Percentiles rank a stretch among this genome's conserved stretches.
Conservation (phyloP, 2,113 vertebrate species). For the Bagarius yarrelli region DNA sequence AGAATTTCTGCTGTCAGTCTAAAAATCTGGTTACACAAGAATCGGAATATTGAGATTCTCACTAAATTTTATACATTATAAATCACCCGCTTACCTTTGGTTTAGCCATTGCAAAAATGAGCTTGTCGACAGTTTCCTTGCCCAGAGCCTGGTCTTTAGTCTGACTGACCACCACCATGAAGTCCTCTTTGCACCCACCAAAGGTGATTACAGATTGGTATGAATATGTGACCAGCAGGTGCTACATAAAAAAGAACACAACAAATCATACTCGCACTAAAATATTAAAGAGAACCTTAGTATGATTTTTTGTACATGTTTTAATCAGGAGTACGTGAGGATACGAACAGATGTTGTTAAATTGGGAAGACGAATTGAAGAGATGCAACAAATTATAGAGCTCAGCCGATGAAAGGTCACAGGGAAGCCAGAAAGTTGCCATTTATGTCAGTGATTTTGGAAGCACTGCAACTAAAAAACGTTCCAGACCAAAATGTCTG, state of each 20-base stretch:
- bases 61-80: background rate
- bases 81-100: constrained; percentile 72
- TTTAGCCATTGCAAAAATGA: constrained; percentile 80
- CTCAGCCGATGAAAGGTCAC: constrained; percentile 34
- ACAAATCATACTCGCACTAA: background rate
- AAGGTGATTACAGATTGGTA: constrained; percentile 84
- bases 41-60: too few relatives aligned
- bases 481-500: constrained; percentile 52
- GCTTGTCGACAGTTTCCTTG: constrained; percentile 79
- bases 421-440: constrained; percentile 41
- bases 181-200: constrained; percentile 83
- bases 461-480: constrained; percentile 52
- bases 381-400: constrained; percentile 63
- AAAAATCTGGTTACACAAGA: too few relatives aligned
- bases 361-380: constrained; percentile 47
- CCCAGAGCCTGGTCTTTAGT: constrained; percentile 73
- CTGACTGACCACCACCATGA: constrained; percentile 84
- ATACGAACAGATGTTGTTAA: background rate
- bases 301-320: too few relatives aligned
- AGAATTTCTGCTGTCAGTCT: too few relatives aligned
- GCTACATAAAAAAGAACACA: constrained; percentile 66
- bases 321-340: background rate
- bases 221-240: constrained; percentile 74
- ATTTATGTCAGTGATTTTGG: constrained; percentile 55
- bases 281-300: background rate